Base-by-base conservation (phyloP, 2,797 vertebrate species). In the Dermochelys coriacea region DNA sequence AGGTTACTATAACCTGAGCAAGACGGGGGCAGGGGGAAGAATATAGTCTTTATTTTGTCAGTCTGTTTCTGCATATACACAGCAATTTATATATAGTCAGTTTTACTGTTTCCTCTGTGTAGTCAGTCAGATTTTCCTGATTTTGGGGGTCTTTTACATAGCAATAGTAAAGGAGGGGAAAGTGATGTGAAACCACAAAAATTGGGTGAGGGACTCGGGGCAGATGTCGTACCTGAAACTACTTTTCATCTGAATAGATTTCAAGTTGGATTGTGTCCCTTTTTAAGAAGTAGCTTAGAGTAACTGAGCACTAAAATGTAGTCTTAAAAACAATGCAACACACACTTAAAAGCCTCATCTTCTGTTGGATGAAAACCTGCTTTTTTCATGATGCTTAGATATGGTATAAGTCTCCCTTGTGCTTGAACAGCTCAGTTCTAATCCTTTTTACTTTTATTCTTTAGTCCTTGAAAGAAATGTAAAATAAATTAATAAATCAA, bases 331-430 rank as follows among this genome's bases (percentile, higher is more conserved):
- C 8, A 59, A 41, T 59, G 15, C 41, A 27, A 8, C 14, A 16
- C 5, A 41, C 0, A 1, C 25, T 68, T 79, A 50, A 85, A 47
- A 49, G 82, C 91, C 27, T 82, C 61, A 16, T 71, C 2, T 85
- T 88, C 41, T 89, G 50, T 61, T 88, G 88, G 85, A 31, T 88
- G 51, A 83, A 95, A 94, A 89, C n/a, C 31, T 52, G 14, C 54
- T 82, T 75, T 84, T 85, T 25, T 91, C 54, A 23, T 89, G 55
- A 41, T 59, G 10, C 34, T 82, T 85, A n/a, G 55, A 84, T n/a
- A 3, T 6, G 83, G 80, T 82, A 25, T 47, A 91, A 0, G n/a
- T 74, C 52, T 64, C 51, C 54, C 75, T 79, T 85, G 14, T 52
- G 80, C 91, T 37, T 29, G 25, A 51, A 9, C 79, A 61, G 41